Base-by-base conservation (phyloP, 2,888 invertebrate species). In the Agrotis ipsilon region DNA sequence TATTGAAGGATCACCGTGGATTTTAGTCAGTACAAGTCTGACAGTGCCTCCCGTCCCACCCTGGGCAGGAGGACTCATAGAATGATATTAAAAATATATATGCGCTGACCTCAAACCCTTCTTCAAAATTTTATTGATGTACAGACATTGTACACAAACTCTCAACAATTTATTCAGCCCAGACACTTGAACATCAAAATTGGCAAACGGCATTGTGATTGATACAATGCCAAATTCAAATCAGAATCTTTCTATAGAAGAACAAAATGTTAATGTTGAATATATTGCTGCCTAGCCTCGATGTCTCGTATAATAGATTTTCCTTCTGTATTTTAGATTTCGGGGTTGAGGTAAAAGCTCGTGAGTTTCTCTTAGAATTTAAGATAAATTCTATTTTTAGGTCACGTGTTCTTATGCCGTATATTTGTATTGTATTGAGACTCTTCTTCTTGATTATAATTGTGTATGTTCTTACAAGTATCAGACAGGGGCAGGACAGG, bases 101-200 rank as follows among this genome's bases (percentile, higher is more conserved):
- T n/a, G 5, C 14, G 4, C 18, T 39, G 46, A 72, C 46, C 45
- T 14, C 51, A 19, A 27, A 24, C 39, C 62, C 52, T 39, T 48
- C 21, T 52, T 24, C n/a, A 19, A 57, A 57, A n/a, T n/a, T n/a
- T n/a, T n/a, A n/a, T 48, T 19, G 19, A 45, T 46, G 46, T 67
- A 43, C 49, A 51, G 39, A 54, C 27, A 66, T 13, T 72, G 57
- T 68, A 72, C 58, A 57, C 57, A 75, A 80, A 74, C 52, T 71
- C 72, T 58, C 61, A 72, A 55, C 62, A 66, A 78, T 84, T 80
- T 80, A 82, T 81, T 72, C 73, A 24, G 80, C 79, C 81, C 72
- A 81, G 83, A 83, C 79, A 58, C 48, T 51, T 57, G 52, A 66
- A 76, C 52, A 71, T 79, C 32, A 63, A 68, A 67, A 68, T 75